Base-by-base conservation (phyloP, 2,888 invertebrate species). In the Zele albiditarsus region DNA sequence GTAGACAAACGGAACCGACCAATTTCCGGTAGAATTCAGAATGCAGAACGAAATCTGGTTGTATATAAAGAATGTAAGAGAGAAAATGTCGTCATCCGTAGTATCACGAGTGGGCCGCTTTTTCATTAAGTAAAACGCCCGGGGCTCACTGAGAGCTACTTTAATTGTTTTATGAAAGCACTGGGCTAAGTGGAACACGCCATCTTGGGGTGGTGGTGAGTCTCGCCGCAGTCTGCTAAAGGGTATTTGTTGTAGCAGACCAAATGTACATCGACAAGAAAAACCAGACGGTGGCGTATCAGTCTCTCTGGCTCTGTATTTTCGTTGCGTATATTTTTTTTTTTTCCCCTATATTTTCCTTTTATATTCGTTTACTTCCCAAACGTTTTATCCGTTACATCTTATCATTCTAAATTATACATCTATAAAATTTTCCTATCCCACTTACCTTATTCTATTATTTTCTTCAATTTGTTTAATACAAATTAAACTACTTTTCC, bases 121-220 rank as follows among this genome's bases (percentile, higher is more conserved):
- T 79, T 79, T 81, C 80, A 80, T 81, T 78, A 78, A 79, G 80
- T 74, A 78, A 79, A 79, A 79, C 76, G 79, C 78, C 78, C 49
- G 76, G 74, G 27, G 68, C 66, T 67, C 77, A 73, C 76, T 76
- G 76, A 73, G 76, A 77, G 77, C 75, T 75, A 77, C 75, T 78
- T 74, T 80, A 81, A 81, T 81, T 81, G 81, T 80, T 80, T 80
- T 80, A 80, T 80, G 78, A 77, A 80, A 80, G 80, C 79, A 74
- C 75, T 60, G 74, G 77, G 80, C 76, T 79, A 78, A 81, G 80
- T 80, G 80, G 78, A 78, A 80, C 80, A 79, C 76, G 77, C 75
- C 77, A 71, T 76, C 79, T 80, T 78, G 75, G 77, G 76, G 65
- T 53, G 31, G n/a, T 31, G 46, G 28, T 10, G 65, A 65, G 67